Base-by-base conservation (phyloP, 64 coral and sea anemone species). In the Exaiptasia diaphana region DNA sequence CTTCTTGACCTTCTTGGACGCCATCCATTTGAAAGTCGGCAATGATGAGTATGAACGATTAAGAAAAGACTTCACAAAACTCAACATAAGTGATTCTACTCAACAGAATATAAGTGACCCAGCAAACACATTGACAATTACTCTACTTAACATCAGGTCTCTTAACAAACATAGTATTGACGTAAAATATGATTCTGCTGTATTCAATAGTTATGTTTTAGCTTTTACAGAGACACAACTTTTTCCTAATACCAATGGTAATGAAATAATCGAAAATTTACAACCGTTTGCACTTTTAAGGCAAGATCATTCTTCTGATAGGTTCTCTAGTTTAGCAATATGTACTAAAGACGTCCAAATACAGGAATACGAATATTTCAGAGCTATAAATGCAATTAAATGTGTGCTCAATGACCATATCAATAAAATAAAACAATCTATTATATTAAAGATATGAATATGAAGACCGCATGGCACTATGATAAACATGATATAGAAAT, bases 311-410 rank as follows among this genome's bases (percentile, higher is more conserved):
- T 22, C 17, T 3, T 20, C 4, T 15, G 78, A 81, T 81, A 81
- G 67, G 67, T 81, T 81, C 67, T 67, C 67, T 57, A 81, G 78
- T 81, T 81, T 81, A 81, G 78, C 78, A 67, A 60, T 81, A 67
- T 81, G 61, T 81, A 81, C 78, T 30, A 81, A 68, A 60, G 78
- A 82, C 44, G 67, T 81, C 59, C 78, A 81, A 67, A 81, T 81
- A 33, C 64, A 57, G 67, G 58, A 81, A 81, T 41, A 67, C 67
- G 40, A 67, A 78, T 78, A 60, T 39, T 61, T 78, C 54, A 58
- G 50, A 58, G 57, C 75, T 59, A 78, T 78, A 50, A 78, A 78
- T 60, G 75, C 75, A 2, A 59, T 78, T 50, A 78, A 78, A 76
- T 76, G 52, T 76, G 73, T 76, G 24, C 50, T 54, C 54, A 34